Evolutionary conservation across 1,140 invertebrate species (phyloP), one percentile per base, ranked within the genome.

Genomic region (Neodiprion fabricii): DNA sequence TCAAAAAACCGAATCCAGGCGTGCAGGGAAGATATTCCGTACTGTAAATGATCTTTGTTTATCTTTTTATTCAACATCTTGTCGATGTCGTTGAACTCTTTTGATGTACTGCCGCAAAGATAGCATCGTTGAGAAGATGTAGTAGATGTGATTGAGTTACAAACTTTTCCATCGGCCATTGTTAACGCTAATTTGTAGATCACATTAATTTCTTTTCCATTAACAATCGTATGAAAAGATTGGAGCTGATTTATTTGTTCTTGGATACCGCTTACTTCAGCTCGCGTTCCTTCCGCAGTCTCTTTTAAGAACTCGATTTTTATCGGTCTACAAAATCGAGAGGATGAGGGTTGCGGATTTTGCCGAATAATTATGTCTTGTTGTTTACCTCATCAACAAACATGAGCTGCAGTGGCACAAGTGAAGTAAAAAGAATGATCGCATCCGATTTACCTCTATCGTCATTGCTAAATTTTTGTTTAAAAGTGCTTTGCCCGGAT

Each of bases 151-250:
- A 84, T 72, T 12, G 84, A 82, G 76, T 89, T 88, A 66, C 83
- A 86, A 7, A 88, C 84, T 82, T 89, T 87, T 10, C 81, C 85
- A 75, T 89, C 86, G 14, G 89, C 78, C 84, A 89, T 88, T 49
- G 85, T 88, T 21, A 86, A 77, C 17, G 74, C 61, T 48, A 86
- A 67, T 74, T 74, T 73, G 74, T 83, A 80, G n/a, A 70, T 74
- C n/a, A 86, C 73, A 66, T 28, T 67, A 28, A 84, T 71, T 49
- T 74, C 70, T 71, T 78, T 78, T 71, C 49, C 73, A 70, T 81
- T 72, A 68, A 48, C 28, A 67, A 12, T 48, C 5, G 65, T 48
- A 48, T 67, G 9, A 67, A 67, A 75, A n/a, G 74, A 70, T 48
- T 67, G 23, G 67, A 75, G 70, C n/a, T 23, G 40, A 40, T 66